Conservation (phyloP, 2,888 invertebrate species). For the Amiota minor region DNA sequence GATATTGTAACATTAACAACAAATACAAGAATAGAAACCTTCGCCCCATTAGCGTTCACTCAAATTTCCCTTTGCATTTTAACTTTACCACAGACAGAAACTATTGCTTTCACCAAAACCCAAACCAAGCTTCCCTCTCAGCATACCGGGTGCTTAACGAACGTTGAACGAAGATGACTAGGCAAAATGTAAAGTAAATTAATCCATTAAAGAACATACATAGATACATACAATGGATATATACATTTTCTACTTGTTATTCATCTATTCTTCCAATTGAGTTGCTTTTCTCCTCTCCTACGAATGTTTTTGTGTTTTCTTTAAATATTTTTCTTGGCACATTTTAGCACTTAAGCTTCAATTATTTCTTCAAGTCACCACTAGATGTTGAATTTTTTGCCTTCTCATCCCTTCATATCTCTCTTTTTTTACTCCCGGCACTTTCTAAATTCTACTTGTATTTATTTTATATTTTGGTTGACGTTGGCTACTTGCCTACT, state of each 20-base stretch:
- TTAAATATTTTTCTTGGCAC: constrained; percentile 23
- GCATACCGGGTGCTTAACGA: not conserved
- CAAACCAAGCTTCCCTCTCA: not conserved
- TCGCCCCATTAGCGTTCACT: constrained; percentile 29
- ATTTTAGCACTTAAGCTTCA: constrained; percentile 61
- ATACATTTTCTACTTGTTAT: constrained; percentile 32
- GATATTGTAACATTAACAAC: constrained; percentile 2
- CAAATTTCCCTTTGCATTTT: constrained; percentile 17
- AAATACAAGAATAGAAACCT: constrained; percentile 35
- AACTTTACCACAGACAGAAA: not conserved
- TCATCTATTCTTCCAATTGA: constrained; percentile 30
- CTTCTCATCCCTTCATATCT: not conserved
- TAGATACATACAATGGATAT: not conserved
- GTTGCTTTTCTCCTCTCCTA: constrained; percentile 38
- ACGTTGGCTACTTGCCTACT: not conserved
- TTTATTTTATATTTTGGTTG: constrained; percentile 21
- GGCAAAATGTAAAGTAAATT: constrained; percentile 61
- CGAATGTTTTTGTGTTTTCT: not conserved
- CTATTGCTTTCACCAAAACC: not conserved
- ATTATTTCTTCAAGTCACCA: constrained; percentile 51
- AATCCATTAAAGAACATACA: constrained; percentile 56
- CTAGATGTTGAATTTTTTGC: not conserved
- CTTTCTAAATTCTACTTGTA: constrained; percentile 48
- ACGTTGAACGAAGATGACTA: constrained; percentile 12
- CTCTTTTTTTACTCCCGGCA: constrained; percentile 7